phyloP scores from a whole-genome alignment of 2,113 vertebrate genomes.

The Forbesichthys papilliferus region DNA sequence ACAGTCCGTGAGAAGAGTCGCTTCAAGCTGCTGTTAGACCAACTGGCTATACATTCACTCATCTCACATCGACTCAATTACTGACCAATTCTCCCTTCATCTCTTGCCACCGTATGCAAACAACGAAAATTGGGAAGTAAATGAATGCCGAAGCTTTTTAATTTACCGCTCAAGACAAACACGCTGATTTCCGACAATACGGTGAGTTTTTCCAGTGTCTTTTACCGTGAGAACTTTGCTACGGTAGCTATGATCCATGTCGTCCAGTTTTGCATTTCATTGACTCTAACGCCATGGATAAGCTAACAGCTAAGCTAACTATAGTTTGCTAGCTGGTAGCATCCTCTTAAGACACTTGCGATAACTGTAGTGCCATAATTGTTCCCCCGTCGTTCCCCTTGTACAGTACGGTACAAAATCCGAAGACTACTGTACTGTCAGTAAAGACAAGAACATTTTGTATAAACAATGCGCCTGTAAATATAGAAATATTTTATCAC shows the following conservation, averaged over 20 bases:
- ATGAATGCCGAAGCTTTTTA: conserved; percentile 16
- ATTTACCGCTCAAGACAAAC: conserved; percentile 22
- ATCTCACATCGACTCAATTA: conserved; percentile 34
- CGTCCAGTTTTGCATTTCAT: conserved; percentile 5
- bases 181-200: conserved; percentile 17
- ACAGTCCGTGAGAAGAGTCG: conserved; percentile 76
- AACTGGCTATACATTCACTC: conserved; percentile 29
- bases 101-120: conserved; percentile 24
- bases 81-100: conserved; percentile 41
- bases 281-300: background rate
- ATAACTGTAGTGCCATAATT: background rate
- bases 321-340: conserved; percentile 20
- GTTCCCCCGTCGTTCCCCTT: background rate
- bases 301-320: conserved; percentile 53
- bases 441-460: background rate
- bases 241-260: background rate
- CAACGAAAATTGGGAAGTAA: conserved; percentile 45
- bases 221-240: background rate
- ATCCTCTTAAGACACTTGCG: conserved; percentile 10
- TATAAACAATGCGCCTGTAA: background rate
- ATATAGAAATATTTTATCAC: background rate
- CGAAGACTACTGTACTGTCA: background rate
- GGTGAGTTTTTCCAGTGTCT: conserved; percentile 54
- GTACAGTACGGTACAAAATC: background rate
- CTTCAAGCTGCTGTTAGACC: conserved; percentile 71